These are phyloP conservation scores for Eurypyga helias DNA, from an alignment of 2,113 vertebrate genomes.

Conservation along the genomic window DNA sequence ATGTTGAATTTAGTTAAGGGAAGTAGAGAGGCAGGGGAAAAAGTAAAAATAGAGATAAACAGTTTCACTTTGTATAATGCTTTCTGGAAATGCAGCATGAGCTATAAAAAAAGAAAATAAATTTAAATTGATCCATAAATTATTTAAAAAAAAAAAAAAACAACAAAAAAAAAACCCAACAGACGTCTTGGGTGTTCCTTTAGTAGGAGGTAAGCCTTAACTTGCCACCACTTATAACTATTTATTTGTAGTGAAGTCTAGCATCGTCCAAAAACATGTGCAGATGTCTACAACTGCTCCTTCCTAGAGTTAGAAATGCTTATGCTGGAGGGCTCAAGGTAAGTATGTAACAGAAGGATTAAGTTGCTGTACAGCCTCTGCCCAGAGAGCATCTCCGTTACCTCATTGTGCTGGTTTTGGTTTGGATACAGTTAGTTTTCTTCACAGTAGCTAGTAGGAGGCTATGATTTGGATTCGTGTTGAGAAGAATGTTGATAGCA, in stretches of 20 bases:
- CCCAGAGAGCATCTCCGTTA: not conserved
- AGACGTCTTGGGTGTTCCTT: not conserved
- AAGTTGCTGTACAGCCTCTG: not conserved
- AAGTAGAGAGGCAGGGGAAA: not conserved
- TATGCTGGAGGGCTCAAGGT: not conserved
- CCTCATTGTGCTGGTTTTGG: too few relatives aligned
- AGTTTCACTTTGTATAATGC: not conserved
- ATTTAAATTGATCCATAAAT: not conserved
- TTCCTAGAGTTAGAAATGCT: not conserved
- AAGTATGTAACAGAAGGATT: not conserved
- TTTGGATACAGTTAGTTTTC: too few relatives aligned
- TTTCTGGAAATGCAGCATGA: not conserved
- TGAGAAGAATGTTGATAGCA: too few relatives aligned
- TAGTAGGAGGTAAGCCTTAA: too few relatives aligned
- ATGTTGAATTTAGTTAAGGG: not conserved
- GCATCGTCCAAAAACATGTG: not conserved
- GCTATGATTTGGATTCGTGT: too few relatives aligned
- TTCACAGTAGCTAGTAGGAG: too few relatives aligned
- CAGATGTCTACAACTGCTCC: not conserved
- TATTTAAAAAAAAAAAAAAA: not conserved
- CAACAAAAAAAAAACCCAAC: too few relatives aligned
- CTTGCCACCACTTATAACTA: not conserved
- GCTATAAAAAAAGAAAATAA: not conserved
- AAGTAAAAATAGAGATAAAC: not conserved
- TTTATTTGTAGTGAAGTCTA: not conserved